phyloP scores from a whole-genome alignment of 2,888 invertebrate genomes.

The Scaeva pyrastri region DNA sequence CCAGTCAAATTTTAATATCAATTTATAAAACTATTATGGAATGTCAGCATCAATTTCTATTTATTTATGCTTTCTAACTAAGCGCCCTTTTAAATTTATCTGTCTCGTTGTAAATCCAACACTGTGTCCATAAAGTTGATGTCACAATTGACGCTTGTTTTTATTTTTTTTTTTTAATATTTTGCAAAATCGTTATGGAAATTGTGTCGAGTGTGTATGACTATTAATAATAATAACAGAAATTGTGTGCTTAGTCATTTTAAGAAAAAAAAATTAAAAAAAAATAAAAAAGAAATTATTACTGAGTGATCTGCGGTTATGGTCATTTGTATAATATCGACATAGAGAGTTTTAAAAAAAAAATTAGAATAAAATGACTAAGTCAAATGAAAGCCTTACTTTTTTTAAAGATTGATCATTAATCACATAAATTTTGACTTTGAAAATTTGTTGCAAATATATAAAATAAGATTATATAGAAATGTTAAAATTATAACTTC shows the following conservation, averaged over 20 bases:
- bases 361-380: not conserved
- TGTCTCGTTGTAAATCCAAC: not conserved
- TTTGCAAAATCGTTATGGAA: conserved; percentile 60
- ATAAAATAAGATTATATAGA: no score
- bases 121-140: not conserved
- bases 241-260: not conserved
- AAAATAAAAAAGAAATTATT: not conserved
- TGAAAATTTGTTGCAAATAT: not conserved
- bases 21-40: no score
- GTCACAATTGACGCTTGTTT: not conserved
- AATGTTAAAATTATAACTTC: no score
- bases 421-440: not conserved
- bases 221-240: conserved; percentile 22
- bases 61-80: no score
- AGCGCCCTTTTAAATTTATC: not conserved
- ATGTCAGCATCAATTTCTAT: no score
- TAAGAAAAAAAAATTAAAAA: not conserved
- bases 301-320: conserved; percentile 9
- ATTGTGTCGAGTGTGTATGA: conserved; percentile 51
- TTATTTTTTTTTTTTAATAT: conserved; percentile 33
- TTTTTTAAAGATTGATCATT: not conserved
- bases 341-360: not conserved
- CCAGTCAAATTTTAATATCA: no score
- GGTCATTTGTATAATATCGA: not conserved
- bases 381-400: not conserved